A percentile compares a stretch with the other conserved stretches of the same genome.
These are phyloP conservation scores for Pachymerium ferrugineum DNA, from an alignment of 2,888 invertebrate species.

Conservation along the genomic window DNA sequence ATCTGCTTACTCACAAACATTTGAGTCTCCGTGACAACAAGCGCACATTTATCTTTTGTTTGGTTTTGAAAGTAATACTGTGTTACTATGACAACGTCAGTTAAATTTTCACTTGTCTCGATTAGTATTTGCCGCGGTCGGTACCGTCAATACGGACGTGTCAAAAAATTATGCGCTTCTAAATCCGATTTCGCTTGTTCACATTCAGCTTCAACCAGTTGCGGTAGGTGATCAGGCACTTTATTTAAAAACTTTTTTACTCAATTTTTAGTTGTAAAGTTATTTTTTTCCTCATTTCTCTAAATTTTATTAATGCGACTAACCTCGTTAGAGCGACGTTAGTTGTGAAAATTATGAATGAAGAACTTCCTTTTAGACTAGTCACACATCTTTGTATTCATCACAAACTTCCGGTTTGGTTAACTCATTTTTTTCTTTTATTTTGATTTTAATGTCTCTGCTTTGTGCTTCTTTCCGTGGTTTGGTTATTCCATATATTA, in stretches of 20 bases:
- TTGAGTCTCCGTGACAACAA: slow-evolving; percentile 26
- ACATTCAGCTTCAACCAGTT: too few species aligned
- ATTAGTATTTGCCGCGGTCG: background rate
- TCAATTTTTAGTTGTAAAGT: background rate
- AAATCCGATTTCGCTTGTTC: background rate
- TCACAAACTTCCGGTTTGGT: background rate
- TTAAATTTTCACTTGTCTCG: slow-evolving; percentile 12
- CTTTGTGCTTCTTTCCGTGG: too few species aligned
- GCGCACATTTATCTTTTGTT: slow-evolving; percentile 29
- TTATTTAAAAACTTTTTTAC: background rate
- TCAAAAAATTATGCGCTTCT: background rate
- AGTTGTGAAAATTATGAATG: slow-evolving; percentile 4
- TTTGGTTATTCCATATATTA: too few species aligned
- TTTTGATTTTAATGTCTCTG: background rate
- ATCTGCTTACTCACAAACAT: background rate
- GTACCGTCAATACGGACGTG: background rate
- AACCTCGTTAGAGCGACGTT: background rate
- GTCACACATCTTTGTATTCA: background rate
- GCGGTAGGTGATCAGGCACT: too few species aligned
- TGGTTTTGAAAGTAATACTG: slow-evolving; percentile 23
- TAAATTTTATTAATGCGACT: too few species aligned
- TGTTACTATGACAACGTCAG: slow-evolving; percentile 25
- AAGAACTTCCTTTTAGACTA: slow-evolving; percentile 22
- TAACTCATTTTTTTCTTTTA: background rate
- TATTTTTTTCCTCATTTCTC: too few species aligned